Conservation (phyloP, 2,888 invertebrate genomes). For the Odontomyia ornata region DNA sequence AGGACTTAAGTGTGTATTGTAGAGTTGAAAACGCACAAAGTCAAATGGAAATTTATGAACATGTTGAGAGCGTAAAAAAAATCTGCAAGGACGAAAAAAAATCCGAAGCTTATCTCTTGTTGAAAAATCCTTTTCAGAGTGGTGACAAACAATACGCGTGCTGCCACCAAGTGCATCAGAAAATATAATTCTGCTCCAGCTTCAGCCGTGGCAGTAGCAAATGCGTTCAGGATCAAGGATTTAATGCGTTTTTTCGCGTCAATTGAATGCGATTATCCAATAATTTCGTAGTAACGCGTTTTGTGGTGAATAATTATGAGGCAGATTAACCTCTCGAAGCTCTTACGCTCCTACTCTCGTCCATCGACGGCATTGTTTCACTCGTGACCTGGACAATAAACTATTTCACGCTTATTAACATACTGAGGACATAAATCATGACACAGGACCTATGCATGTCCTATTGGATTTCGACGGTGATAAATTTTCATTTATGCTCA, state of each 20-base stretch:
- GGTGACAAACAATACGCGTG: neutral
- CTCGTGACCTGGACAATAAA: slow-evolving; percentile 31
- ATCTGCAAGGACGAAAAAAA: neutral
- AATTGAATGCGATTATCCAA: neutral
- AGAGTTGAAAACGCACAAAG: neutral
- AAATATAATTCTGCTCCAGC: neutral
- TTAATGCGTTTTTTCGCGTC: neutral
- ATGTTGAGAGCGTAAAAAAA: neutral
- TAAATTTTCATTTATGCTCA: slow-evolving; percentile 46
- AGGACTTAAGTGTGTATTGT: no score
- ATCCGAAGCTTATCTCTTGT: neutral
- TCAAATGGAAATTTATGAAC: slow-evolving; percentile 25
- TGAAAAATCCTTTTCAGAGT: neutral
- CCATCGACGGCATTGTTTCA: no score
- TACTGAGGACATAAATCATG: slow-evolving; percentile 48
- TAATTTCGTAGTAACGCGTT: slow-evolving; percentile 6
- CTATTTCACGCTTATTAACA: slow-evolving; percentile 47
- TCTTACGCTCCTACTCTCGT: no score
- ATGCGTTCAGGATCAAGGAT: neutral
- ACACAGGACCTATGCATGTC: slow-evolving; percentile 45
- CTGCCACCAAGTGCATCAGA: neutral
- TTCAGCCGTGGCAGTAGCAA: no score
- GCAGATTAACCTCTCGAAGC: neutral
- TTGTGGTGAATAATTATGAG: slow-evolving; percentile 26
- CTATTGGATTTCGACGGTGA: slow-evolving; percentile 44